Base-by-base conservation (phyloP, 2,113 vertebrate genomes). In the Danio rerio region DNA sequence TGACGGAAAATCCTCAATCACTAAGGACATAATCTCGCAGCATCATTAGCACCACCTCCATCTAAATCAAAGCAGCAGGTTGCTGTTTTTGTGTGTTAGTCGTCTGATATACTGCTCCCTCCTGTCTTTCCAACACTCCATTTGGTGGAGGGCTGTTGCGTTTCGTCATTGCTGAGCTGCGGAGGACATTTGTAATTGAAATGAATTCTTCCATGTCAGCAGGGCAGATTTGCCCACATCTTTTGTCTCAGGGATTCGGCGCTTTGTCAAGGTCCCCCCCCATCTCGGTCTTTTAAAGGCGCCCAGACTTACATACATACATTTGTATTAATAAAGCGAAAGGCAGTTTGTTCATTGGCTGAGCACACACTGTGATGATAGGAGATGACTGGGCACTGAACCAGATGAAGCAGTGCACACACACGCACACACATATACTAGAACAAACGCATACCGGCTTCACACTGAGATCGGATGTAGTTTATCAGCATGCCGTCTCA, bases 251-350 rank as follows among this genome's bases (percentile, higher is more conserved):
- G 43, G 31, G 62, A 61, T 13, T 63, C 63, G 53, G 31, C 40
- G 31, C 69, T 73, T 81, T 78, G 47, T 81, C 82, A 52, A 2
- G 21, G 18, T 10, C 58, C 53, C 42, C 71, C 47, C 59, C 31
- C n/a, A n/a, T n/a, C 10, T 7, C n/a, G 9, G 13, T 69, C 45
- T 21, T 75, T 18, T 65, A 42, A 40, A 43, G 62, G 21, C 12
- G 9, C 62, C 18, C 50, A 62, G 49, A 65, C 74, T 65, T 3
- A 50, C 59, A 58, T 72, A 20, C 69, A 43, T 56, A 76, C 50
- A 40, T 83, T 78, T 81, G 89, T 89, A 87, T 92, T 91, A 91
- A 92, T 89, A 89, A 92, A 91, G 88, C 90, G 86, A 85, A 87
- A 71, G 81, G 87, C 91, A 88, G 89, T 92, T 87, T 92, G 89